A percentile compares a stretch with the other conserved stretches of the same genome.
These are phyloP conservation scores for Etheostoma perlongum DNA, from an alignment of 2,797 vertebrate genomes.

Conservation along the genomic window DNA sequence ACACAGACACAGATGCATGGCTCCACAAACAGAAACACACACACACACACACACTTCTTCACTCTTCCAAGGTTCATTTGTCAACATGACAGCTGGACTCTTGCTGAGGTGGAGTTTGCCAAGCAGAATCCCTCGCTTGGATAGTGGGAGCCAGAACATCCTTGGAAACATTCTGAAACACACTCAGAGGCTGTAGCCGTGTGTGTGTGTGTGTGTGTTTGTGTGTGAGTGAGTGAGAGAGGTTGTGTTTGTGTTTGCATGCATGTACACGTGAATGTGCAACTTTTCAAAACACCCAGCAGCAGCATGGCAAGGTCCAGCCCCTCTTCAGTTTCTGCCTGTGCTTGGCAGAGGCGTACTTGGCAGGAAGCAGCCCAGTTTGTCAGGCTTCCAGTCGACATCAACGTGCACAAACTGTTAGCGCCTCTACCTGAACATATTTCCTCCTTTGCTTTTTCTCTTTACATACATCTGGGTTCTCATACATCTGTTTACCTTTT, in stretches of 20 bases:
- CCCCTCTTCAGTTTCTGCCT: constrained; percentile 70
- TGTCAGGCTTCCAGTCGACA: constrained; percentile 77
- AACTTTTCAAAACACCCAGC: constrained; percentile 70
- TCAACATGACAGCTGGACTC: constrained; percentile 83
- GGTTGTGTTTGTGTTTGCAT: constrained; percentile 40
- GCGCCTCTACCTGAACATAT: constrained; percentile 55
- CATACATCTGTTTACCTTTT: constrained; percentile 71
- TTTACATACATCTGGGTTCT: constrained; percentile 51
- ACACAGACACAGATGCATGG: constrained; percentile 47
- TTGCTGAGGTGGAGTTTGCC: constrained; percentile 73
- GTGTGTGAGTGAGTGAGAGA: background rate
- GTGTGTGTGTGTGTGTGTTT: constrained; percentile 2
- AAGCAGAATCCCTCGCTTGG: constrained; percentile 75
- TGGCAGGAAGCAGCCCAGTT: constrained; percentile 72
- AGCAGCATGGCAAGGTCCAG: constrained; percentile 66
- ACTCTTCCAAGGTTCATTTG: constrained; percentile 82
- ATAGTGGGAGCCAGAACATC: constrained; percentile 76
- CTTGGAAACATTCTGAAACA: constrained; percentile 75
- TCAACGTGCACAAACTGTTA: constrained; percentile 54
- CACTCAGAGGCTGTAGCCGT: constrained; percentile 48
- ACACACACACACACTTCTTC: constrained; percentile 52
- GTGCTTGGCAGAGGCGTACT: constrained; percentile 63
- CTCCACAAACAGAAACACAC: constrained; percentile 47
- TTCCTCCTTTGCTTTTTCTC: constrained; percentile 39
- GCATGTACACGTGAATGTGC: constrained; percentile 47